Base-by-base conservation (phyloP, 2,888 invertebrate species). In the Calliphora vomitoria region DNA sequence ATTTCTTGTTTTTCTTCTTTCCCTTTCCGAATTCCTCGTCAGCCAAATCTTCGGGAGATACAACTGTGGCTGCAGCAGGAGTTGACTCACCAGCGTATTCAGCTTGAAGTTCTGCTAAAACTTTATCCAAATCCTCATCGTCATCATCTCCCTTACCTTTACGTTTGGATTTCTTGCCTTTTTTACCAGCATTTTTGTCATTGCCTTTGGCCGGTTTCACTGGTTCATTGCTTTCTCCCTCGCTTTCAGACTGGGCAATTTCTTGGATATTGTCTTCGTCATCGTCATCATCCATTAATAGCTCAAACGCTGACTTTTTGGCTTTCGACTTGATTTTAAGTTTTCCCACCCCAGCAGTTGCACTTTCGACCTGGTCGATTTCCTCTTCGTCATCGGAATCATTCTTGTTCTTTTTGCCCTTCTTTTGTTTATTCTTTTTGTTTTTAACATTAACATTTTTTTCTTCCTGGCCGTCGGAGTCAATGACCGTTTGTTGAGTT, bases 41-140 rank as follows among this genome's bases (percentile, higher is more conserved):
- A 72, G 93, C 94, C 53, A 94, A 88, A 89, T 94, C 92, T 81
- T 93, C 91, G 18, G 90, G 89, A 0, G 90, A 89, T 8, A 92
- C 90, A 58, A 90, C 88, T 11, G 90, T 89, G 5, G 87, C 90
- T 87, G 95, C 95, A 4, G 89, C 53, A 88, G 94, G 94, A 90
- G 95, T 95, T 0, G 95, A 94, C 20, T 96, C 97, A 72, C 96
- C 94, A 94, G 97, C 97, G 94, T 97, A 97, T 94, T 97, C 95
- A 93, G 97, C 96, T 79, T 93, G 93, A 88, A 98, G 94, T 94
- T 98, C 97, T 13, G 97, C 97, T 88, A 98, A 94, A 86, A 97
- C 96, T 93, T 97, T 97, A 91, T 98, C 97, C 86, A 98, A 94
- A 92, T 97, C 97, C 82, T 95, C 95, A 0, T 92, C 92, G 88